Evolutionary conservation across 2,888 invertebrate genomes (phyloP), one percentile per base, ranked within the genome.

Genomic region (Nemotelus nigrinus): DNA sequence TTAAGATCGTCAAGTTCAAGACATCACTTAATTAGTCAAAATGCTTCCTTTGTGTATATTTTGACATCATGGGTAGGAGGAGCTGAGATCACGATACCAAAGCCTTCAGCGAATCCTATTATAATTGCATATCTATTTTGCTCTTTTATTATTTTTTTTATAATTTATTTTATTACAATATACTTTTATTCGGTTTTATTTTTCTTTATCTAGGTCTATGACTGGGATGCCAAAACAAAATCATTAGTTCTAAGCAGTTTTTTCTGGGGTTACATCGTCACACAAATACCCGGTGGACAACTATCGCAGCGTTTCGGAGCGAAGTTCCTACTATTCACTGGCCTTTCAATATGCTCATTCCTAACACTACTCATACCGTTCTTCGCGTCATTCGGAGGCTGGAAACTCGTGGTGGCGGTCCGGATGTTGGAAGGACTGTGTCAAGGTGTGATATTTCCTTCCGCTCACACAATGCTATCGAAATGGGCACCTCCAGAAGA

Each of bases 401-500:
- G 92, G 89, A 86, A 89, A 65, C 88, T 92, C 47, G 89, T 90
- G 2, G 88, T 90, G n/a, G 86, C 89, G 0, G 87, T 90, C 72
- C 89, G 94, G 45, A 90, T 93, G 2, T 82, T 91, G 0, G 91
- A 92, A 84, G 94, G 94, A 0, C 86, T 93, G 8, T 89, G 90
- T 53, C 92, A 93, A 83, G 93, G 93, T 2, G 87, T 91, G 10
- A 87, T 93, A 79, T 92, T 92, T 81, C 93, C 93, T 0, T 90
- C 91, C 70, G 86, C 92, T 0, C 93, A 93, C 80, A 91, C 91
- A 0, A 85, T 93, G 0, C 83, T 93, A n/a, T 91, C 93, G 0
- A 91, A 91, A 82, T 93, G 93, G 93, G 84, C 91, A 0, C 94
- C 94, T 0, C 87, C 89, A 0, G 85, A 88, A 1, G 95, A 95